Conservation (phyloP, 2,113 vertebrate genomes). For the Delphinapterus leucas region DNA sequence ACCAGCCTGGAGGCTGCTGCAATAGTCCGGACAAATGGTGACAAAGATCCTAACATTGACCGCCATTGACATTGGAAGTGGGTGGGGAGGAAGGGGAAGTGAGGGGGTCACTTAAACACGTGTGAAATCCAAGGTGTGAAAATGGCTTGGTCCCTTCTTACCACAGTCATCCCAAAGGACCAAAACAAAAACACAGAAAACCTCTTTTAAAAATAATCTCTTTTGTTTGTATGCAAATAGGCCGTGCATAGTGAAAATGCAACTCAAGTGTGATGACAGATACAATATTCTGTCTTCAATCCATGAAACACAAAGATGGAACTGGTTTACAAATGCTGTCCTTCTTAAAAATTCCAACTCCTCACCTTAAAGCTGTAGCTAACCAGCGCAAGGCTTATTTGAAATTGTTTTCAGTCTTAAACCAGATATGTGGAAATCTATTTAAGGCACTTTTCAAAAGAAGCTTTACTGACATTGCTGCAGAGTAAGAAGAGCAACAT, state of each 20-base stretch:
- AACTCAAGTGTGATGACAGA: constrained; percentile 24
- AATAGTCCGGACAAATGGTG: neutral
- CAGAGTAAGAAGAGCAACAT: neutral
- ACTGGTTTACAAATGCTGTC: neutral
- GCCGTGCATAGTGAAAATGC: constrained; percentile 55
- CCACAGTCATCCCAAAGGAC: constrained; percentile 61
- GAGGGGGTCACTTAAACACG: neutral
- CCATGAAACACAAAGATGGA: neutral
- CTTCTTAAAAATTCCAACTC: neutral
- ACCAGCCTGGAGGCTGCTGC: neutral
- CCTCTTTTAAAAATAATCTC: constrained; percentile 65
- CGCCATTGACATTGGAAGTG: neutral
- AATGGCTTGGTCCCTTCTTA: constrained; percentile 38
- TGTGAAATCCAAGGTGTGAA: constrained; percentile 32
- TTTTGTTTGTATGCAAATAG: constrained; percentile 76
- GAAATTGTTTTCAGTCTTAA: neutral
- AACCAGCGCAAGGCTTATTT: neutral
- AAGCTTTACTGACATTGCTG: neutral
- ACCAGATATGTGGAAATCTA: neutral
- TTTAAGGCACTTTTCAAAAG: neutral
- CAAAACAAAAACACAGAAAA: constrained; percentile 69
- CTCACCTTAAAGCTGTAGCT: neutral
- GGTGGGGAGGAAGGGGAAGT: neutral
- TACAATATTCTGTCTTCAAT: constrained; percentile 7
- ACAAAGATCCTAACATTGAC: neutral